Conservation (phyloP, 2,113 vertebrate genomes). For the Microtus richardsoni region DNA sequence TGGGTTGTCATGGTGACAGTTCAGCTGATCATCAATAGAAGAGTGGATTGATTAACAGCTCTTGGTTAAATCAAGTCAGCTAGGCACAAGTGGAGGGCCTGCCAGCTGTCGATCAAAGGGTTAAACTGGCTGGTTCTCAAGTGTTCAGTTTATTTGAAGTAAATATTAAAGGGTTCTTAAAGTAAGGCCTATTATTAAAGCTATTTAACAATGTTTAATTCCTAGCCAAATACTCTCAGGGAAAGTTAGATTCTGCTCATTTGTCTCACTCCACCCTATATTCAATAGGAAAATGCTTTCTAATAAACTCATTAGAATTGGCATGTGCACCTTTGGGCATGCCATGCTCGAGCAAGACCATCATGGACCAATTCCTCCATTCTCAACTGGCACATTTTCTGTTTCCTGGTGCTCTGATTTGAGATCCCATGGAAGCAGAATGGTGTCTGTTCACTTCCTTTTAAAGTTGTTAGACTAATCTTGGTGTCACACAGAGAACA, state of each 20-base stretch:
- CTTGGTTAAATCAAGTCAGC: not conserved
- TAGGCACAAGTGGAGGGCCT: not conserved
- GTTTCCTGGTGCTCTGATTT: slow-evolving; percentile 13
- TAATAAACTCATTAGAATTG: not conserved
- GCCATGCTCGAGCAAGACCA: not conserved
- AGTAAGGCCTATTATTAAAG: not conserved
- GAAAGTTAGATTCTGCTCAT: not conserved
- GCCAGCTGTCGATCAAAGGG: not conserved
- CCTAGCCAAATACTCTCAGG: not conserved
- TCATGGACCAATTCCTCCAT: not conserved
- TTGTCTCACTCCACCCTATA: not conserved
- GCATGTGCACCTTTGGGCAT: not conserved
- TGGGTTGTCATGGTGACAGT: too few species aligned
- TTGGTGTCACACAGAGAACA: not conserved
- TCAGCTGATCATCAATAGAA: not conserved
- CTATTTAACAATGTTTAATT: not conserved
- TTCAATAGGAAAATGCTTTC: slow-evolving; percentile 4
- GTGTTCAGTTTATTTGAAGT: not conserved
- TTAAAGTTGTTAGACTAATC: not conserved
- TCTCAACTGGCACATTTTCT: slow-evolving; percentile 59
- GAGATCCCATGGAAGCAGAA: not conserved
- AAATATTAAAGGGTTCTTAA: not conserved
- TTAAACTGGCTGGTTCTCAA: not conserved
- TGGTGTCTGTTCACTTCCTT: not conserved
- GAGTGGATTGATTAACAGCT: not conserved